A percentile compares a stretch with the other conserved stretches of the same genome.
phyloP scores from a whole-genome alignment of 2,113 vertebrate species.

The Myiagra hebetior region DNA sequence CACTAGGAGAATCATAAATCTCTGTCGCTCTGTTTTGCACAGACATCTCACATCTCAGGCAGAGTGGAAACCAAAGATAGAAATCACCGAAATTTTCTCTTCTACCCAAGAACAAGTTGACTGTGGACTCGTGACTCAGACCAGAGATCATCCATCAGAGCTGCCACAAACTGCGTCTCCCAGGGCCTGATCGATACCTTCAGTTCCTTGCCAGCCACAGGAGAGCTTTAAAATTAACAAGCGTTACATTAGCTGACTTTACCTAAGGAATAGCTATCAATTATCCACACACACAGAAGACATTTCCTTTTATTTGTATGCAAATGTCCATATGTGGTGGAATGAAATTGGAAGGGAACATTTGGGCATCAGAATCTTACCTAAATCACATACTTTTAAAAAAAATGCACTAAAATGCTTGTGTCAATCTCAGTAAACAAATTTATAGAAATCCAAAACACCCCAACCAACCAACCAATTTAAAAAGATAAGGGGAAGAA shows the following conservation, averaged over 20 bases:
- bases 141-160: neutral
- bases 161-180: neutral
- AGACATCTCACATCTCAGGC: neutral
- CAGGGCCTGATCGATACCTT: neutral
- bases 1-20: slow-evolving; percentile 31
- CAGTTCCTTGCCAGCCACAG: neutral
- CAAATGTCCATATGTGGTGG: neutral
- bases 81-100: neutral
- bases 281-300: neutral
- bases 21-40: neutral
- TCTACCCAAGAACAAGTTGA: neutral
- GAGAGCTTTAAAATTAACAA: slow-evolving; percentile 29
- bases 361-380: neutral
- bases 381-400: neutral
- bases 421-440: neutral
- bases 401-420: neutral
- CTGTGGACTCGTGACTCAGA: neutral
- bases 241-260: slow-evolving; percentile 23
- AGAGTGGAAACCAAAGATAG: neutral
- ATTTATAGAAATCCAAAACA: neutral
- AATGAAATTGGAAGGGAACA: neutral
- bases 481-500: neutral
- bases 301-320: neutral
- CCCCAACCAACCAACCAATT: neutral
- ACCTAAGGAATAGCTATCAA: neutral